Conservation (phyloP, 1,140 invertebrate species). For the Drosophila cardini region DNA sequence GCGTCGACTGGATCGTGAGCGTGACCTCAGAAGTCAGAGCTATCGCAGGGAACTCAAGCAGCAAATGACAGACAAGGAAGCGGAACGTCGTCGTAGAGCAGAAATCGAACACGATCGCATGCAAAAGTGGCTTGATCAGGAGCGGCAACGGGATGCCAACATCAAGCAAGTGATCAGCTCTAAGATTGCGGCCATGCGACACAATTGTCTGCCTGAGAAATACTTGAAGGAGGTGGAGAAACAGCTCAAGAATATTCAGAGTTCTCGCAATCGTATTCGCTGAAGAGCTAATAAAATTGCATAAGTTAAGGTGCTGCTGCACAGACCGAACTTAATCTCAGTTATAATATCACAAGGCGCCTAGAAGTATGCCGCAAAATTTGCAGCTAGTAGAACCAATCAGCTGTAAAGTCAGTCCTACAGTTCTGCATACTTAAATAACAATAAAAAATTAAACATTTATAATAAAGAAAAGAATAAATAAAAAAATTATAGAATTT, state of each 20-base stretch:
- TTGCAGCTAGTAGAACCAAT: too few species aligned
- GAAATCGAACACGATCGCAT: constrained; percentile 85
- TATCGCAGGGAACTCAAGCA: constrained; percentile 77
- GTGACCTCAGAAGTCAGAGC: constrained; percentile 54
- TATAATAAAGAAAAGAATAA: too few species aligned
- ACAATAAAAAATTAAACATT: too few species aligned
- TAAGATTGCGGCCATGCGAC: constrained; percentile 87
- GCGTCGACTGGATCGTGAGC: constrained; percentile 75
- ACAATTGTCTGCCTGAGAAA: constrained; percentile 83
- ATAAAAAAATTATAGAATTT: too few species aligned
- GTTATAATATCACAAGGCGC: constrained; percentile 2
- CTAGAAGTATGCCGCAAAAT: constrained; percentile 44
- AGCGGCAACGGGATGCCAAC: constrained; percentile 86
- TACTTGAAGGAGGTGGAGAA: constrained; percentile 84
- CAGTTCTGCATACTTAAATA: too few species aligned
- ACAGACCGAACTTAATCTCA: not conserved
- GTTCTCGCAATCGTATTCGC: constrained; percentile 61
- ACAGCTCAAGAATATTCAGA: constrained; percentile 77
- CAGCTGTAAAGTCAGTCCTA: too few species aligned
- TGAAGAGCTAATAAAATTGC: constrained; percentile 19
- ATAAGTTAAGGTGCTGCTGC: constrained; percentile 40
- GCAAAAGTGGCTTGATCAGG: constrained; percentile 86
- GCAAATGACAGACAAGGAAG: constrained; percentile 88
- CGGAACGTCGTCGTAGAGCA: constrained; percentile 85
- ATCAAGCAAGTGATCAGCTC: constrained; percentile 86